A percentile compares a stretch with the other conserved stretches of the same genome.
Conservation (phyloP, 1,140 invertebrate genomes). For the Chrysoperla carnea region DNA sequence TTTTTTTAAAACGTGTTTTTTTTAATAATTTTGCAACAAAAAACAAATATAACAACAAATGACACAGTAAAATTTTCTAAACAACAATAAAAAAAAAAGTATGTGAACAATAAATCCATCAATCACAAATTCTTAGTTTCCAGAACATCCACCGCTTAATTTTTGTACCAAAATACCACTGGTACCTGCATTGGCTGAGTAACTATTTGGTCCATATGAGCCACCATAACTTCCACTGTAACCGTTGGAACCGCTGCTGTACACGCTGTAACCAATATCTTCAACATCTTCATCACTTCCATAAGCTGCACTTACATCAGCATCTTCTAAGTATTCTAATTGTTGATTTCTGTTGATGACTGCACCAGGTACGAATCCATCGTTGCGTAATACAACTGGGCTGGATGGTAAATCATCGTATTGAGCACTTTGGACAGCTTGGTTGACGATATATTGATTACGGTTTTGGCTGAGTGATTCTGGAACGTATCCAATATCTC, state of each 20-base stretch:
- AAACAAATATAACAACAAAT: no score
- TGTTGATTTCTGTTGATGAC: background rate
- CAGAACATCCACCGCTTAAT: background rate
- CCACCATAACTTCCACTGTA: background rate
- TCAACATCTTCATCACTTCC: background rate
- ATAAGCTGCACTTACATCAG: background rate
- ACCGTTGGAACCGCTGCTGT: background rate
- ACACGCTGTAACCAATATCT: background rate
- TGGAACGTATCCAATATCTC: background rate
- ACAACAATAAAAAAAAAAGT: no score
- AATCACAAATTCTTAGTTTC: background rate
- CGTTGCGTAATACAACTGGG: background rate
- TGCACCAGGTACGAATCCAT: background rate
- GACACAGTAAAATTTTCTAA: no score
- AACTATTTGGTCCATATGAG: no score
- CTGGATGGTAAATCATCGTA: background rate
- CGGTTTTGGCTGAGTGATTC: background rate
- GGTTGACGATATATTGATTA: no score
- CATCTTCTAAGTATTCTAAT: background rate
- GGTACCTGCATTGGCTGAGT: background rate
- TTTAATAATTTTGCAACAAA: no score
- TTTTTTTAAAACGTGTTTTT: no score
- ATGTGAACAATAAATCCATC: no score
- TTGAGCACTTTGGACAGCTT: no score
- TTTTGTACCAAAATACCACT: background rate